Evolutionary conservation across 2,888 invertebrate species (phyloP).

Genomic region (Hemithea aestivaria): DNA sequence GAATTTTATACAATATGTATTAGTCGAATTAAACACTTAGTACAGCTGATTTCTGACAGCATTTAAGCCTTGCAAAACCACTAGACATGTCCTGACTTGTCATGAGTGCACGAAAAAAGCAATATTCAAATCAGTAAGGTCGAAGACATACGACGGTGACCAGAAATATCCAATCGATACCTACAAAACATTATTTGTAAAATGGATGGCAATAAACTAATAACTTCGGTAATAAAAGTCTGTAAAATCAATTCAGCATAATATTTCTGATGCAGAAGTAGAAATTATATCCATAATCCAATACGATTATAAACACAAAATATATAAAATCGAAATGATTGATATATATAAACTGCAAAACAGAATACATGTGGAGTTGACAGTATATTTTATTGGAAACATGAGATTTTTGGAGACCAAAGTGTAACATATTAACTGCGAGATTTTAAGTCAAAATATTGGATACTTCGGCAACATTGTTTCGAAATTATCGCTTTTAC

Average conservation of each 20-base stretch:
- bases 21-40: conserved; percentile 52
- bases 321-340: conserved; percentile 43
- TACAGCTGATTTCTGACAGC: conserved; percentile 56
- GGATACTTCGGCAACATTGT: conserved; percentile 55
- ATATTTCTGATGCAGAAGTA: conserved; percentile 21
- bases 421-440: conserved; percentile 19
- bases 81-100: conserved; percentile 53
- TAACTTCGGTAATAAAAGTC: conserved; percentile 26
- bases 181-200: conserved; percentile 25
- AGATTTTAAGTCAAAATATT: conserved; percentile 47
- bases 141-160: conserved; percentile 25
- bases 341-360: conserved; percentile 36
- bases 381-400: too few relatives aligned
- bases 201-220: conserved; percentile 27
- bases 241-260: conserved; percentile 21
- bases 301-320: conserved; percentile 34
- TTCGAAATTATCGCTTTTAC: conserved; percentile 42
- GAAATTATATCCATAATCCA: conserved; percentile 21
- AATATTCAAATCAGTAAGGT: conserved; percentile 33
- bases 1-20: conserved; percentile 62
- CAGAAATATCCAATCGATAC: conserved; percentile 23
- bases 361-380: conserved; percentile 31
- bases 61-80: conserved; percentile 50
- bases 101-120: conserved; percentile 35
- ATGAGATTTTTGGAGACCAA: too few relatives aligned